These are phyloP conservation scores for Styela clava DNA, from an alignment of 23 tunicate genomes.

Conservation along the genomic window DNA sequence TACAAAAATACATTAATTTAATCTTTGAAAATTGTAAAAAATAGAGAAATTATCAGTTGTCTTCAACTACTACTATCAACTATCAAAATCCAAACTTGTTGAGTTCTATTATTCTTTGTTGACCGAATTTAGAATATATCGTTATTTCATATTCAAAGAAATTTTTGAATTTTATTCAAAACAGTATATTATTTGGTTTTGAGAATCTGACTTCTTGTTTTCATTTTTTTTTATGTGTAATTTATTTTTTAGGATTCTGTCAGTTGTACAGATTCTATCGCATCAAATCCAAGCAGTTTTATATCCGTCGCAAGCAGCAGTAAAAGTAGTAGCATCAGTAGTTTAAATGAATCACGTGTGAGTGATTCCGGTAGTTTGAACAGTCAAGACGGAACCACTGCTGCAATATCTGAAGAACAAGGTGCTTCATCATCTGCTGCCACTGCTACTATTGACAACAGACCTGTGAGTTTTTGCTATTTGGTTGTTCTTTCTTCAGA, in stretches of 20 bases:
- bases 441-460: slow-evolving; percentile 20
- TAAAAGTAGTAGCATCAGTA: slow-evolving; percentile 74
- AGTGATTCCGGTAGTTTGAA: slow-evolving; percentile 84
- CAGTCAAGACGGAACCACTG: slow-evolving; percentile 76
- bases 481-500: too few relatives aligned
- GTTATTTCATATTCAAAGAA: too few relatives aligned
- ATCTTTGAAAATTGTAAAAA: too few relatives aligned
- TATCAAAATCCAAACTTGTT: too few relatives aligned
- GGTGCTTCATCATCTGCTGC: slow-evolving; percentile 31
- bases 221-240: too few relatives aligned
- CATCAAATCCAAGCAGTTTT: slow-evolving; percentile 62
- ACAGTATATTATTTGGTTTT: too few relatives aligned
- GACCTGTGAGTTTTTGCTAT: slow-evolving; percentile 2
- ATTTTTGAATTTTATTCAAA: too few relatives aligned
- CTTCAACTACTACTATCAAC: too few relatives aligned
- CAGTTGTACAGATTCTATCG: slow-evolving; percentile 64
- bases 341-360: slow-evolving; percentile 60
- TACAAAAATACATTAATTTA: too few relatives aligned
- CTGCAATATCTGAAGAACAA: slow-evolving; percentile 52
- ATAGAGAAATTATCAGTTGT: too few relatives aligned
- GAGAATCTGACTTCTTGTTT: neutral
- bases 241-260: slow-evolving; percentile 33
- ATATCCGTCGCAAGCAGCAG: slow-evolving; percentile 69
- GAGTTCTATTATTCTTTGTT: too few relatives aligned
- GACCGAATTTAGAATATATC: too few relatives aligned